Conservation (phyloP, 2,888 invertebrate species). For the Agrenia bidenticulata region DNA sequence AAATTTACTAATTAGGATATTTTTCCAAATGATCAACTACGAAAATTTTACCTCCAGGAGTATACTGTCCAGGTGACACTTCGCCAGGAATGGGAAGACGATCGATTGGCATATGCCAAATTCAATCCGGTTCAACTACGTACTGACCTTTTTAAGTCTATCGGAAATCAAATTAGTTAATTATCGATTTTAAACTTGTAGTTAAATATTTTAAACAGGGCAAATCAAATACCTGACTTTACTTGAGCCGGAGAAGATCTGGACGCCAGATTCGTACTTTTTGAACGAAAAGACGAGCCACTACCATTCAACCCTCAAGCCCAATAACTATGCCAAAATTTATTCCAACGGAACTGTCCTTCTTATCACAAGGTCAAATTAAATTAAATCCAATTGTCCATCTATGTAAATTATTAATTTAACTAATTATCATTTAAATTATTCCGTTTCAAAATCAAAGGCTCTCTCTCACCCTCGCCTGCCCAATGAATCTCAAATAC, state of each 20-base stretch:
- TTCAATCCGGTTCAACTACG: constrained; percentile 15
- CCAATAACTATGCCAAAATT: constrained; percentile 7
- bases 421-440: background rate
- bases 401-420: too few species aligned
- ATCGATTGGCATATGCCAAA: constrained; percentile 14
- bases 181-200: background rate
- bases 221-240: constrained; percentile 12
- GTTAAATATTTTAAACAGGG: background rate
- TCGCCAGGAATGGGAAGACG: constrained; percentile 13
- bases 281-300: background rate
- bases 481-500: constrained; percentile 9
- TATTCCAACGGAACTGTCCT: constrained; percentile 6
- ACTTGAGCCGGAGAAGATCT: constrained; percentile 9
- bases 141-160: background rate
- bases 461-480: background rate
- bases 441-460: background rate
- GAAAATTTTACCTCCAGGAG: background rate
- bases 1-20: background rate
- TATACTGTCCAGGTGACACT: constrained; percentile 1
- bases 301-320: constrained; percentile 4
- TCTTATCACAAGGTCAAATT: constrained; percentile 4
- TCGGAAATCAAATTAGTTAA: background rate
- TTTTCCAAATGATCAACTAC: background rate
- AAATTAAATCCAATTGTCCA: background rate
- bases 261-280: constrained; percentile 11